phyloP scores from a whole-genome alignment of 2,888 invertebrate species.

The Pachymerium ferrugineum region DNA sequence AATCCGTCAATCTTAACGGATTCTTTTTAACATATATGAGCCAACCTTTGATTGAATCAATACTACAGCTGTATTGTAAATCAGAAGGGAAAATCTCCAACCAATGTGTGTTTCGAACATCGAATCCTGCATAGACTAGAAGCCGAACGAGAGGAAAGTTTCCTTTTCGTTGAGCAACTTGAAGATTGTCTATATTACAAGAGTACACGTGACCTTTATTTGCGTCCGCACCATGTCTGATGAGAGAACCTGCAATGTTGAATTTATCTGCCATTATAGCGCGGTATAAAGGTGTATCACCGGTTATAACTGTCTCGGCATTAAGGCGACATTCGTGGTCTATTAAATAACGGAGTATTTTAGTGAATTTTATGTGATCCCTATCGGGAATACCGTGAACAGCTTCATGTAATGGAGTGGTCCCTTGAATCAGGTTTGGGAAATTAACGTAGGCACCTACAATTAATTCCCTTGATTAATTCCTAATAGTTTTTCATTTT shows the following conservation, averaged over 20 bases:
- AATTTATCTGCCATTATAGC: conserved; percentile 54
- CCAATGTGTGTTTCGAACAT: conserved; percentile 39
- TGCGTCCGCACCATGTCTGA: conserved; percentile 60
- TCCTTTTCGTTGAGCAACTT: conserved; percentile 40
- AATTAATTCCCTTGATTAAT: too few species aligned
- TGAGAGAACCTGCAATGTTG: conserved; percentile 54
- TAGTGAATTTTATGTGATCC: conserved; percentile 50
- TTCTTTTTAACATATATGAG: conserved; percentile 50
- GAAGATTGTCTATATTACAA: conserved; percentile 49
- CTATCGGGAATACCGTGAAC: conserved; percentile 55
- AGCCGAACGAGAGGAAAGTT: conserved; percentile 43
- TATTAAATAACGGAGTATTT: conserved; percentile 53
- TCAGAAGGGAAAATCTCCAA: conserved; percentile 45
- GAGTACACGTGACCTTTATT: conserved; percentile 57
- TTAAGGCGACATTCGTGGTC: conserved; percentile 52
- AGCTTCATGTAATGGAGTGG: conserved; percentile 59
- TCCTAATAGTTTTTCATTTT: too few species aligned
- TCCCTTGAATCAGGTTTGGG: conserved; percentile 54
- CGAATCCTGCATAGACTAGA: conserved; percentile 50
- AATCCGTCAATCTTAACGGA: conserved; percentile 55
- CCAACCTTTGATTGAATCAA: conserved; percentile 44
- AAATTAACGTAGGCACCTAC: conserved; percentile 56
- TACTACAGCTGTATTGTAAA: conserved; percentile 35
- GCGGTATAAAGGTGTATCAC: conserved; percentile 55
- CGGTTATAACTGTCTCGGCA: conserved; percentile 44